Evolutionary conservation across 2,113 vertebrate genomes (phyloP).

Genomic region (Narcine bancroftii): DNA sequence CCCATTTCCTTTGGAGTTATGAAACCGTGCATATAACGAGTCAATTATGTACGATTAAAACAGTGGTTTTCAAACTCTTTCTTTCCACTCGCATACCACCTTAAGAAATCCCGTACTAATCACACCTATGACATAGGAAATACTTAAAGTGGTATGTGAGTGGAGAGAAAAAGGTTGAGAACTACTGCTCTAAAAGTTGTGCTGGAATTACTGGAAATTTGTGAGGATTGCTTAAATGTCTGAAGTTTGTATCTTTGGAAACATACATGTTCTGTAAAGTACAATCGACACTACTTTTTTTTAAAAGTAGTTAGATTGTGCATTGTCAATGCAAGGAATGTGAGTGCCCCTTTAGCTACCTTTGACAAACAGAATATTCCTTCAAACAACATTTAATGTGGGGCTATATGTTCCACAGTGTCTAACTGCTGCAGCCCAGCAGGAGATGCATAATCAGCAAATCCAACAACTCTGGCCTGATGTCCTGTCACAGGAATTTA

Average conservation of each 20-base stretch:
- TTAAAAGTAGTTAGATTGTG: neutral
- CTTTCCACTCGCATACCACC: too few relatives aligned
- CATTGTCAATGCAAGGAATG: too few relatives aligned
- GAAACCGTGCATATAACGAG: too few relatives aligned
- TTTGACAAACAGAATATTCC: neutral
- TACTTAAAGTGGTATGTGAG: too few relatives aligned
- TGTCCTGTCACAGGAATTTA: neutral
- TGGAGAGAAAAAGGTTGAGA: too few relatives aligned
- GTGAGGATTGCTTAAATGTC: neutral
- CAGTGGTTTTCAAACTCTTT: too few relatives aligned
- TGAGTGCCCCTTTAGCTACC: too few relatives aligned
- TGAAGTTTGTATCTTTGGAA: neutral
- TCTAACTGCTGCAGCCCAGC: neutral
- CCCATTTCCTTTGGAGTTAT: too few relatives aligned
- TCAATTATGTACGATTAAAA: too few relatives aligned
- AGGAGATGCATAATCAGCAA: neutral
- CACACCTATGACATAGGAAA: too few relatives aligned
- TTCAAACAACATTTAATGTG: neutral
- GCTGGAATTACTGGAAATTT: neutral
- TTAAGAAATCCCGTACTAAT: too few relatives aligned
- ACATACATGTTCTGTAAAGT: neutral
- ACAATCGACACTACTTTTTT: neutral
- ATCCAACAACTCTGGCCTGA: neutral
- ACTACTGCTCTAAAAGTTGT: too few relatives aligned
- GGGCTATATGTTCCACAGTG: neutral